These are phyloP conservation scores for Parotocinclus haroldoi DNA, from an alignment of 2,797 vertebrate species.

Conservation along the genomic window DNA sequence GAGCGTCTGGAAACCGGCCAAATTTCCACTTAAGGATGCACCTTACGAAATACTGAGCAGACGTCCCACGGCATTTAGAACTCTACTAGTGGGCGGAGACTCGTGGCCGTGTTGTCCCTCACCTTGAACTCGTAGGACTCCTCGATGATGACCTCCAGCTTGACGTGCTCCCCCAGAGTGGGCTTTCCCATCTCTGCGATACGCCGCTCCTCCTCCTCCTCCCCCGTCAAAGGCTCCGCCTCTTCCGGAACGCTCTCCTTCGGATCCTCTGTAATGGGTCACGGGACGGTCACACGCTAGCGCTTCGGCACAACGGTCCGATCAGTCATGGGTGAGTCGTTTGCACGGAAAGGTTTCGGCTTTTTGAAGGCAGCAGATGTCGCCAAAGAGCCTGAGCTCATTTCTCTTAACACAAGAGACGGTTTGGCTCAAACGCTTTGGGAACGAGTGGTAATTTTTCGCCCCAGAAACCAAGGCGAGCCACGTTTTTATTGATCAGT, in stretches of 20 bases:
- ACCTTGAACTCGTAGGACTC: constrained; percentile 99
- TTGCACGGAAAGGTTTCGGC: neutral
- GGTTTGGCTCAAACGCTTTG: too few species aligned
- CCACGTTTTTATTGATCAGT: too few species aligned
- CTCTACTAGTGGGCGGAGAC: too few species aligned
- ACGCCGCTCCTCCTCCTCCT: constrained; percentile 87
- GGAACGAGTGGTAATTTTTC: too few species aligned
- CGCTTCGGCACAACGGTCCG: neutral
- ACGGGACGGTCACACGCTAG: constrained; percentile 13
- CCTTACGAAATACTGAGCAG: too few species aligned
- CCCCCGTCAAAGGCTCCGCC: constrained; percentile 81
- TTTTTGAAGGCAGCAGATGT: neutral
- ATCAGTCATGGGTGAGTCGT: too few species aligned
- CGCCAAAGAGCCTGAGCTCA: too few species aligned
- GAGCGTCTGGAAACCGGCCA: too few species aligned
- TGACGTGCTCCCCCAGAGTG: constrained; percentile 89
- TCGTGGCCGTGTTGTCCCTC: neutral
- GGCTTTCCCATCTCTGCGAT: constrained; percentile 96
- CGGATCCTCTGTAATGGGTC: constrained; percentile 76
- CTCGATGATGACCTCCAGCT: constrained; percentile 94
- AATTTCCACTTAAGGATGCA: too few species aligned
- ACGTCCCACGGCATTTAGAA: too few species aligned
- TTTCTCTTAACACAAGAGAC: too few species aligned
- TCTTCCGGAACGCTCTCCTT: constrained; percentile 68
- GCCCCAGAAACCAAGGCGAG: too few species aligned